Base-by-base conservation (phyloP, 2,888 invertebrate species). In the Clitarchus hookeri region DNA sequence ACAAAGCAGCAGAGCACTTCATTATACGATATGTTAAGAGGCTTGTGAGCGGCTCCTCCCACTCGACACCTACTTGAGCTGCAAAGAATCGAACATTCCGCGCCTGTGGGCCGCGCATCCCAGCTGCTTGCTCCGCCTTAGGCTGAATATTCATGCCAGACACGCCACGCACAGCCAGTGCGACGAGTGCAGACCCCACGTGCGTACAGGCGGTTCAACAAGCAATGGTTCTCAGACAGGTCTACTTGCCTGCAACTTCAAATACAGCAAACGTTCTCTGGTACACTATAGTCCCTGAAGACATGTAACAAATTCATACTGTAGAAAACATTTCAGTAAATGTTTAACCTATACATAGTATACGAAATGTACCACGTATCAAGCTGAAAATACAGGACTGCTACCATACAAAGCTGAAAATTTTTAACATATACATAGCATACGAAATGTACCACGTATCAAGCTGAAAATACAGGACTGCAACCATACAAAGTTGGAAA, bases 11-110 rank as follows among this genome's bases (percentile, higher is more conserved):
- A 19, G 65, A 6, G 65, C 65, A 65, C 65, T 65, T 65, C 65
- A 65, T 65, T 65, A 65, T 65, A 65, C 65, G 65, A 65, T 23
- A 65, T n/a, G 65, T n/a, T 65, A 65, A 65, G 65, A 65, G 65
- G 65, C 6, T 65, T 65, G 65, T 23, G 23, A 65, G 65, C 65
- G n/a, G n/a, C 65, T 65, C 65, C 65, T n/a, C 65, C n/a, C 65
- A 65, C 65, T 65, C 23, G 65, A 65, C 23, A 65, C 65, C 65
- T 65, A 65, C 65, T 65, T 6, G 65, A n/a, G 65, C 65, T 19
- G 65, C 65, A 65, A 65, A 65, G 65, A 65, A 65, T 23, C 0
- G 65, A 65, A n/a, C 65, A 65, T 65, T 65, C 65, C 65, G n/a
- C 19, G 65, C 65, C 65, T n/a, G 23, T 23, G 23, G 23, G 65